Base-by-base conservation (phyloP, 2,888 invertebrate species). In the Rhamnusium bicolor region DNA sequence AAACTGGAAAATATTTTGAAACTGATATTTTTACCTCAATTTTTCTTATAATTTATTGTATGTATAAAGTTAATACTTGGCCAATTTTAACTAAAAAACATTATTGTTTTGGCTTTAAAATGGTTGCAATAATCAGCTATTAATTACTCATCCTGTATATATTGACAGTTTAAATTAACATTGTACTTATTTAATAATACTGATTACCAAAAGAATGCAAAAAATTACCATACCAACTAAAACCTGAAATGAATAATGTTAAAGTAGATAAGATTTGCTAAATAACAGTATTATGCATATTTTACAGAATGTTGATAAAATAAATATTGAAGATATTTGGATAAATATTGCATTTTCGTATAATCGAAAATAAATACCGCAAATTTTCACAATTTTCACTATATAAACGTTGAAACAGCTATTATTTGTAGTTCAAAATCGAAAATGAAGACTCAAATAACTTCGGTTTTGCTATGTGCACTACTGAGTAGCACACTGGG, bases 401-500 rank as follows among this genome's bases (percentile, higher is more conserved):
- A 62, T 75, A 77, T 75, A 78, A 73, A 66, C 62, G 40, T 32
- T 16, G 16, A 69, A 76, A 58, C 24, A 29, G 29, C 24, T 21
- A 27, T 14, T 21, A n/a, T 21, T 27, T 1, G 61, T 65, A 79
- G 76, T 79, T 71, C 68, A 69, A 63, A 69, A 72, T 72, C 74
- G 66, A 80, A 71, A 74, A 81, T 81, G 81, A 78, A 79, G 65
- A 65, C 58, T 47, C 79, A 79, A 72, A 40, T 78, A 47, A 74
- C 78, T 75, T 77, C 81, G 70, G 71, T 81, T 73, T 75, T 80
- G 62, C 60, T 81, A 40, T 79, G 81, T 74, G 73, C 71, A n/a
- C 69, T 81, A 12, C 62, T 80, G 19, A 69, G 79, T 53, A 81
- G 77, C 65, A 79, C 81, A 19, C 62, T 81, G 27, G 80, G 73